phyloP scores from a whole-genome alignment of 2,888 invertebrate genomes.

The Parnassius orleans region DNA sequence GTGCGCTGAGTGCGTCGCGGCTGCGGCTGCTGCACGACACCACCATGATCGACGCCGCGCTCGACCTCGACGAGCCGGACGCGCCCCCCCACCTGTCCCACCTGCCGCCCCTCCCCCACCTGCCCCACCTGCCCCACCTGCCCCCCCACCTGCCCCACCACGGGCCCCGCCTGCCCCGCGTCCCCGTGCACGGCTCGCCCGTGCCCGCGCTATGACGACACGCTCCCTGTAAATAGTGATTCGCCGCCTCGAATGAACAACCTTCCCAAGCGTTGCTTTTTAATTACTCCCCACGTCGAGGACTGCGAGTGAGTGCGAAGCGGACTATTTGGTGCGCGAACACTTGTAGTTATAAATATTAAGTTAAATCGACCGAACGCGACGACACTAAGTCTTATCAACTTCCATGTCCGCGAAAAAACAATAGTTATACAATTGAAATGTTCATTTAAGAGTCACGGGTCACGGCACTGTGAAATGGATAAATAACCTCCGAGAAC shows the following conservation, averaged over 20 bases:
- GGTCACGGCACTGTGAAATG: background rate
- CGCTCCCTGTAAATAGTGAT: conserved; percentile 23
- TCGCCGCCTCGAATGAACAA: conserved; percentile 20
- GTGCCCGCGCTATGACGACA: conserved; percentile 32
- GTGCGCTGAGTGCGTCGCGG: conserved; percentile 84
- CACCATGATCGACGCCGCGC: conserved; percentile 94
- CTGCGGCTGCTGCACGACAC: conserved; percentile 91
- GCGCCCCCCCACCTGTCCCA: conserved; percentile 50
- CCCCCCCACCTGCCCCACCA: conserved; percentile 22
- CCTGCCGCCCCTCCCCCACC: conserved; percentile 22
- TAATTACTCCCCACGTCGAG: background rate
- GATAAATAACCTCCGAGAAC: no score
- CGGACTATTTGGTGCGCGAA: background rate
- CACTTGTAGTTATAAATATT: background rate
- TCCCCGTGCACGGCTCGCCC: conserved; percentile 29
- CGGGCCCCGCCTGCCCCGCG: conserved; percentile 21
- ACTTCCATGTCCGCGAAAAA: no score
- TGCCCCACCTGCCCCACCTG: conserved; percentile 23
- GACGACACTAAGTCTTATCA: background rate
- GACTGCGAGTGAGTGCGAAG: background rate
- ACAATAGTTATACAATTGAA: background rate
- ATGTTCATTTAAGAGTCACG: background rate
- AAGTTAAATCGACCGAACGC: background rate
- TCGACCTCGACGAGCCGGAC: conserved; percentile 93
- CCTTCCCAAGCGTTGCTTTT: conserved; percentile 16